phyloP scores from a whole-genome alignment of 2,797 vertebrate species.

The Epinephelus malabaricus region DNA sequence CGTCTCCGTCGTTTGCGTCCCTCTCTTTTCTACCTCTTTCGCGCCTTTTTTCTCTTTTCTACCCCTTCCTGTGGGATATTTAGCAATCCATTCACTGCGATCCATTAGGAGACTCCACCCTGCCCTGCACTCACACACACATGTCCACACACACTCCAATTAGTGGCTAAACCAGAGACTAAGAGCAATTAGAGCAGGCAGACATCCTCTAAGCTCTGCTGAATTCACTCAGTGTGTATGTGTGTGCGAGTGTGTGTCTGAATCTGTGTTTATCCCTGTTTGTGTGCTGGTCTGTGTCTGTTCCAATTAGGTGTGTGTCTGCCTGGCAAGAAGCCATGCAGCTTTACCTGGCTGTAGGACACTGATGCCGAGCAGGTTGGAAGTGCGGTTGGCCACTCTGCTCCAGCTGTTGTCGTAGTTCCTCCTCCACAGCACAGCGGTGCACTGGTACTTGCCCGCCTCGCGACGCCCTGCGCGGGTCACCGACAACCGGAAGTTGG shows the following conservation, averaged over 20 bases:
- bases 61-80: slow-evolving; percentile 73
- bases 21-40: slow-evolving; percentile 50
- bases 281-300: slow-evolving; percentile 53
- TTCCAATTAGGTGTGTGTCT: slow-evolving; percentile 58
- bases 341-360: slow-evolving; percentile 93
- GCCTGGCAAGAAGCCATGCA: slow-evolving; percentile 31
- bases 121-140: slow-evolving; percentile 23
- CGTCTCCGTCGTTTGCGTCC: slow-evolving; percentile 35
- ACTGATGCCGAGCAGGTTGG: slow-evolving; percentile 96
- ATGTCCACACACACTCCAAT: slow-evolving; percentile 70
- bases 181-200: slow-evolving; percentile 78
- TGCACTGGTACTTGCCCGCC: slow-evolving; percentile 96
- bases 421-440: slow-evolving; percentile 92
- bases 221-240: slow-evolving; percentile 49
- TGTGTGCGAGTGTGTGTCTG: slow-evolving; percentile 22
- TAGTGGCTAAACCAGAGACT: slow-evolving; percentile 78
- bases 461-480: slow-evolving; percentile 93
- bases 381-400: slow-evolving; percentile 92
- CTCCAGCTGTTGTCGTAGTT: slow-evolving; percentile 95
- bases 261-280: slow-evolving; percentile 45
- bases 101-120: slow-evolving; percentile 80
- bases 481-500: slow-evolving; percentile 95
- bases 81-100: slow-evolving; percentile 73
- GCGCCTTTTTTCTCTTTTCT: slow-evolving; percentile 47
- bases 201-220: slow-evolving; percentile 72